Evolutionary conservation across 1,140 invertebrate species (phyloP), one percentile per base, ranked within the genome.

Genomic region (Dendrolimus punctatus): DNA sequence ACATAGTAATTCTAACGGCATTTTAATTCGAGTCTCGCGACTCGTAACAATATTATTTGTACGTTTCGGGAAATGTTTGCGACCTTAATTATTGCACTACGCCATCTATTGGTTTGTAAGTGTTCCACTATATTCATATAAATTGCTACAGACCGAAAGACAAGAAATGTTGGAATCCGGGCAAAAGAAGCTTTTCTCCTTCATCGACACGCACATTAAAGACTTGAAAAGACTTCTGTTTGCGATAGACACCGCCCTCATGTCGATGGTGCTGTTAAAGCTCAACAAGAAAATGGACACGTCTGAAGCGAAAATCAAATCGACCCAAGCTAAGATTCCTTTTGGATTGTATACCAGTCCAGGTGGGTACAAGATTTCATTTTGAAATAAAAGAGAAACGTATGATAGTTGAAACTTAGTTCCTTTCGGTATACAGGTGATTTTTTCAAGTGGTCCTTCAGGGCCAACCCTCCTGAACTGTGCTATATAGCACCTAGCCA

Each of bases 241-340:
- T 40, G 74, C 74, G 5, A 83, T 79, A 0, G 82, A 85, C 57
- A 80, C 75, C 66, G 75, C 79, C 0, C 68, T 85, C 6, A 85
- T 83, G 80, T 83, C 82, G 0, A 85, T 85, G 82, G 80, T 85
- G 0, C 55, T 80, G 38, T 53, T 85, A 8, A 85, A 85, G 47
- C 53, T 84, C 36, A 82, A 82, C 49, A 85, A 82, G 59, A 85
- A 85, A 41, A 85, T 85, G 81, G 81, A 82, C 61, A 76, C 79
- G 0, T 81, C 78, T 0, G 81, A 83, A 51, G 71, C 73, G 0
- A 85, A 85, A 41, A 85, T 85, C 6, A 82, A 72, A 46, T 66
- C 72, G 0, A 82, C 82, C 0, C 78, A 85, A 43, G 82, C 82
- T 6, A 83, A 83, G 55, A 83, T 85, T 54, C 82, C 82, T 2